These are phyloP conservation scores for Telmatochromis sp. DNA, from an alignment of 2,113 vertebrate species.

Conservation along the genomic window DNA sequence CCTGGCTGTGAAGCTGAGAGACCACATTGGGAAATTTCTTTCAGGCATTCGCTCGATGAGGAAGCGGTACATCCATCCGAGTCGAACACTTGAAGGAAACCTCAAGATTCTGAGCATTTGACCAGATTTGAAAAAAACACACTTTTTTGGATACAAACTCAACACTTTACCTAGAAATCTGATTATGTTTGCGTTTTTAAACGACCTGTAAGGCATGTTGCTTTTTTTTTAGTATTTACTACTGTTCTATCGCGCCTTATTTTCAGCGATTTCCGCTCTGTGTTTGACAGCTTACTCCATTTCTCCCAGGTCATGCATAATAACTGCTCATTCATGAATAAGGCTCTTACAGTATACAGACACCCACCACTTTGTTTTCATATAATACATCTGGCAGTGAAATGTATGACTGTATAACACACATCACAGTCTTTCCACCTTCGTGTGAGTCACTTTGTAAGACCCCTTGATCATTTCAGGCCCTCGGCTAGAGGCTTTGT, in stretches of 20 bases:
- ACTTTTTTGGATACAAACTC: not conserved
- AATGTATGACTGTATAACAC: conserved; percentile 10
- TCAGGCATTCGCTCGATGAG: not conserved
- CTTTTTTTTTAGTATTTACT: not conserved
- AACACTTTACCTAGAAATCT: not conserved
- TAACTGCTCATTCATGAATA: conserved; percentile 17
- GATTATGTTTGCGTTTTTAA: not conserved
- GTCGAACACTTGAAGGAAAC: not conserved
- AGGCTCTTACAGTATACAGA: not conserved
- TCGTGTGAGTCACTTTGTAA: conserved; percentile 3
- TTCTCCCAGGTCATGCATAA: conserved; percentile 20
- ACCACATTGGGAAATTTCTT: not conserved
- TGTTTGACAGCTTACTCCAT: conserved; percentile 2
- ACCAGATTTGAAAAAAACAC: not conserved
- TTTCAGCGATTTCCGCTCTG: not conserved
- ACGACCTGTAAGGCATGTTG: not conserved
- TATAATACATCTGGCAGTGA: conserved; percentile 8
- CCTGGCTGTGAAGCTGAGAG: not conserved
- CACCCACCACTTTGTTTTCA: conserved; percentile 5
- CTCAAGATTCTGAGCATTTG: not conserved
- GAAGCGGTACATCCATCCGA: not conserved
- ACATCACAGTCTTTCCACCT: not conserved
- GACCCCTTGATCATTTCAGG: conserved; percentile 29
- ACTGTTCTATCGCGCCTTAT: not conserved
- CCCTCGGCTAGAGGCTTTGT: not conserved